Percentiles rank a stretch among this genome's conserved stretches.
Conservation (phyloP, 1,140 invertebrate genomes). For the Drosophila saltans region DNA sequence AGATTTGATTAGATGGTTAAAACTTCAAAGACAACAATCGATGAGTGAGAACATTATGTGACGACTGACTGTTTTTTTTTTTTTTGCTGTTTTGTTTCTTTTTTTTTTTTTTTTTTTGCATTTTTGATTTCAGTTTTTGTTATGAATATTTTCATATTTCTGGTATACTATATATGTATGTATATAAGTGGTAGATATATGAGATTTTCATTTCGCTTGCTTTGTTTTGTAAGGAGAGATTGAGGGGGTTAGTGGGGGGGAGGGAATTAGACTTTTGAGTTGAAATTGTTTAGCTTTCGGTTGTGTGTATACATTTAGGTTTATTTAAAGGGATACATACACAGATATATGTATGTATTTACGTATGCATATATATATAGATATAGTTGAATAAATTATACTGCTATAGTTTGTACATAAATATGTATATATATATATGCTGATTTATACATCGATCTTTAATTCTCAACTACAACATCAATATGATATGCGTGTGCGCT, state of each 20-base stretch:
- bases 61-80: conserved; percentile 60
- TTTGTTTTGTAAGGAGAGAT: background rate
- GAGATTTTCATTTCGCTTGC: conserved; percentile 11
- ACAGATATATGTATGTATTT: conserved; percentile 35
- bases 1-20: conserved; percentile 64
- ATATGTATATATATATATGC: conserved; percentile 38
- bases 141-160: conserved; percentile 21
- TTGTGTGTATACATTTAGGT: conserved; percentile 48
- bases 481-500: conserved; percentile 27
- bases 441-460: conserved; percentile 13
- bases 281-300: conserved; percentile 12
- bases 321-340: conserved; percentile 54
- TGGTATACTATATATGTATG: background rate
- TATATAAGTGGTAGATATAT: conserved; percentile 13
- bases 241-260: no score
- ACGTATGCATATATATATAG: conserved; percentile 46
- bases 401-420: conserved; percentile 29
- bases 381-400: background rate
- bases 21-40: conserved; percentile 80
- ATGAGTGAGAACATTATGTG: conserved; percentile 72
- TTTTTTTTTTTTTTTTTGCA: conserved; percentile 48
- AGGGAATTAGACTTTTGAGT: background rate
- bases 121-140: conserved; percentile 44
- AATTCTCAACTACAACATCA: conserved; percentile 43
- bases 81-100: conserved; percentile 19